Base-by-base conservation (phyloP, 2,113 vertebrate genomes). In the Alosa alosa region DNA sequence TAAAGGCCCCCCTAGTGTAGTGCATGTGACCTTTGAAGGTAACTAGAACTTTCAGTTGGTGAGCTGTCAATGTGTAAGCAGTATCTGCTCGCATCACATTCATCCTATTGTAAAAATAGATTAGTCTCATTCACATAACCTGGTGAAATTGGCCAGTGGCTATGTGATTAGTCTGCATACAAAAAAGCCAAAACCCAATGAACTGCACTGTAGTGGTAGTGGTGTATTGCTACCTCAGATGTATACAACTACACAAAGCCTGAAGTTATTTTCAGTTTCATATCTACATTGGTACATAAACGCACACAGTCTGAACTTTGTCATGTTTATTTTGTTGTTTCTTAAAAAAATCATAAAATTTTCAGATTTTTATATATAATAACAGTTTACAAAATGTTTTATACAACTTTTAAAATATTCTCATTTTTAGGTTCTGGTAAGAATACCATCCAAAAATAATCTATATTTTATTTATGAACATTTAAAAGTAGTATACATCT, bases 401-500 rank as follows among this genome's bases (percentile, higher is more conserved):
- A 96, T 94, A 96, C 93, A 96, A 96, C 94, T 91, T 92, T 93
- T 92, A 98, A 97, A 97, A 97, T 97, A 96, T 92, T 93, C 93
- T 93, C 94, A 96, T 96, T 95, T 94, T 93, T 92, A 93, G 95
- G 96, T 95, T 98, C 96, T 96, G 94, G 96, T 96, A 97, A 96
- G 95, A 97, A 97, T 96, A 96, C 93, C 94, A 96, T 96, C 95
- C 95, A 97, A 99, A 96, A 98, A 99, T 98, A 97, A 96, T 97
- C 94, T 96, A 89, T 95, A 89, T 93, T 88, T 87, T 93, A 88
- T 92, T 92, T 98, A 97, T 97, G 95, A 99, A 98, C 96, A 96
- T 96, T 96, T 96, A 94, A 95, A 97, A 96, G 94, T 96, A 95
- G 94, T 96, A 96, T 96, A 97, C 95, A 96, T 95, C 94, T 91